Base-by-base conservation (phyloP, 2,888 invertebrate species). In the Salpingus planirostris region DNA sequence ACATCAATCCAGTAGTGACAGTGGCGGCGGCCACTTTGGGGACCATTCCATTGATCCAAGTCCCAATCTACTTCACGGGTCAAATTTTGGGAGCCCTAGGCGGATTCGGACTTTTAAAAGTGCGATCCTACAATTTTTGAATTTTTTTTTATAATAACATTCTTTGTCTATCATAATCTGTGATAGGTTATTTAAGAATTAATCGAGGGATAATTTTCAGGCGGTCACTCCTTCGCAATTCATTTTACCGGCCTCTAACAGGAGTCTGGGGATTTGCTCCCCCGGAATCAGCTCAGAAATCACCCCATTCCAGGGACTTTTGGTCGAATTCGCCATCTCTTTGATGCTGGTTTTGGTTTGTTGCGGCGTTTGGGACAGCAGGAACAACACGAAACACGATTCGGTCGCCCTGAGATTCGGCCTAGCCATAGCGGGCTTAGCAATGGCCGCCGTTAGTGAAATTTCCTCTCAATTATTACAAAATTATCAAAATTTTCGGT, bases 1-100 rank as follows among this genome's bases (percentile, higher is more conserved):
- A 81, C 52, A 68, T 87, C 52, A 87, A 87, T 59, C 87, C 87
- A 0, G 72, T 78, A 1, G 79, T 87, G 1, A 81, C 85, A 0
- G 59, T 80, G n/a, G 77, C 77, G 0, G 74, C 82, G 0, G 66
- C 74, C 2, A 62, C 79, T n/a, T 67, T 74, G 50, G 78, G 78
- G 0, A 62, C 66, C 21, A 68, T 73, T 36, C 66, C 76, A 2
- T 48, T 75, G 3, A 50, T 62, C 12, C 61, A 69, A 18, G 77
- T 75, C 1, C 62, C 73, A 1, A 57, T 75, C 12, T 87, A 82
- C 52, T 53, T 78, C 2, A 52, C 77, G 1, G 78, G 71, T 3
- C 82, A 88, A 61, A 64, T 77, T 40, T 50, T 74, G 3, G 88
- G 87, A 3, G 80, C 74, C 6, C 62, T 73, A 11, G 55, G 75